phyloP scores from a whole-genome alignment of 2,888 invertebrate genomes.

The Drosophila mettleri region DNA sequence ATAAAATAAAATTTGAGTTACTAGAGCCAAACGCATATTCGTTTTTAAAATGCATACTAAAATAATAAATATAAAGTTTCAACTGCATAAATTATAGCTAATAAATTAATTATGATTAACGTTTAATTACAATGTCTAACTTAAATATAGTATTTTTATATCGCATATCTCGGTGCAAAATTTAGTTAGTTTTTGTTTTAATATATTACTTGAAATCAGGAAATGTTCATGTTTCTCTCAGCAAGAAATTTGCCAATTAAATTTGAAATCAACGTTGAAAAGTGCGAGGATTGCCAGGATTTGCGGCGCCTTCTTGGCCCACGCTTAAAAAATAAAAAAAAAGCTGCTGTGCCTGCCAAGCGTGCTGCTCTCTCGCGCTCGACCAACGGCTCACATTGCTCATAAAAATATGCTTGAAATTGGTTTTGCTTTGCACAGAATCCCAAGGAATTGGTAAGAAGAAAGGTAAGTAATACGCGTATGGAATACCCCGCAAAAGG shows the following conservation, averaged over 20 bases:
- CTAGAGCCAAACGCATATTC: no score
- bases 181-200: neutral
- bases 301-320: constrained; percentile 20
- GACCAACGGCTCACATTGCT: constrained; percentile 49
- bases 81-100: no score
- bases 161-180: no score
- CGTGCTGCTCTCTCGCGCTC: constrained; percentile 4
- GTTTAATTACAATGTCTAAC: no score
- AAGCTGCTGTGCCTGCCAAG: constrained; percentile 72
- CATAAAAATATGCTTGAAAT: constrained; percentile 80
- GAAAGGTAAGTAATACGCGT: neutral
- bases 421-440: constrained; percentile 62
- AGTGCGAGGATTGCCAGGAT: neutral
- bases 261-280: no score
- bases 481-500: constrained; percentile 5
- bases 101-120: no score
- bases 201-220: neutral
- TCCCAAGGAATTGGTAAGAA: constrained; percentile 37
- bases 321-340: constrained; percentile 77
- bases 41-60: no score
- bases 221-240: neutral
- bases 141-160: no score
- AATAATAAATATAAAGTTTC: no score
- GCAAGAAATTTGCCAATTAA: neutral
- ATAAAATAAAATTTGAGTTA: no score